Conservation (phyloP, 2,888 invertebrate genomes). For the Hydroisotoma schaefferi region DNA sequence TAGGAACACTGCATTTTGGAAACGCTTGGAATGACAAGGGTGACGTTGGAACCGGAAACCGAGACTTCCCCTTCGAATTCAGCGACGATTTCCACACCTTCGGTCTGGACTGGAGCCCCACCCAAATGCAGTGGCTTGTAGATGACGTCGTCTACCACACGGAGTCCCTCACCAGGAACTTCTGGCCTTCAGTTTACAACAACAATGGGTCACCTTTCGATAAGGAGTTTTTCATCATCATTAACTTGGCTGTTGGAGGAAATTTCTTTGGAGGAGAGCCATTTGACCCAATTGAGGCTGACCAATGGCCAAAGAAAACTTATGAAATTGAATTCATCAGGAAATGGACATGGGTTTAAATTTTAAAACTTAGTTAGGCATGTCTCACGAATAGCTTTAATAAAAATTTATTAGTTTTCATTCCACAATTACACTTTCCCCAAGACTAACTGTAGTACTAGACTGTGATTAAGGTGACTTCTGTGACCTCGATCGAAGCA, state of each 20-base stretch:
- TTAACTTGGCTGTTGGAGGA: slow-evolving; percentile 44
- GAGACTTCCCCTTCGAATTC: slow-evolving; percentile 26
- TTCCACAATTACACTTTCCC: no score
- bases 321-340: slow-evolving; percentile 38
- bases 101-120: slow-evolving; percentile 32
- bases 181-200: slow-evolving; percentile 30
- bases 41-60: slow-evolving; percentile 21
- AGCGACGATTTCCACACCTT: slow-evolving; percentile 35
- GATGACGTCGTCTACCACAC: slow-evolving; percentile 30
- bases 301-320: slow-evolving; percentile 32
- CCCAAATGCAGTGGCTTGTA: slow-evolving; percentile 29
- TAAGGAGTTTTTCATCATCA: slow-evolving; percentile 33
- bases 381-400: no score
- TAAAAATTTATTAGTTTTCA: no score
- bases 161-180: slow-evolving; percentile 27
- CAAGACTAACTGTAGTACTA: no score
- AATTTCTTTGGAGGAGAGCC: slow-evolving; percentile 34
- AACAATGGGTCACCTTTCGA: slow-evolving; percentile 35
- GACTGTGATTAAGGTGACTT: no score
- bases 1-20: slow-evolving; percentile 42
- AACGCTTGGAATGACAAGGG: slow-evolving; percentile 24
- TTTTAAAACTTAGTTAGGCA: no score
- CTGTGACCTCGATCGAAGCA: no score
- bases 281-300: slow-evolving; percentile 34
- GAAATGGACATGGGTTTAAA: slow-evolving; percentile 32